A percentile compares a stretch with the other conserved stretches of the same genome.
Evolutionary conservation across 2,797 vertebrate genomes (phyloP).

Genomic region (Darevskia nairensis): DNA sequence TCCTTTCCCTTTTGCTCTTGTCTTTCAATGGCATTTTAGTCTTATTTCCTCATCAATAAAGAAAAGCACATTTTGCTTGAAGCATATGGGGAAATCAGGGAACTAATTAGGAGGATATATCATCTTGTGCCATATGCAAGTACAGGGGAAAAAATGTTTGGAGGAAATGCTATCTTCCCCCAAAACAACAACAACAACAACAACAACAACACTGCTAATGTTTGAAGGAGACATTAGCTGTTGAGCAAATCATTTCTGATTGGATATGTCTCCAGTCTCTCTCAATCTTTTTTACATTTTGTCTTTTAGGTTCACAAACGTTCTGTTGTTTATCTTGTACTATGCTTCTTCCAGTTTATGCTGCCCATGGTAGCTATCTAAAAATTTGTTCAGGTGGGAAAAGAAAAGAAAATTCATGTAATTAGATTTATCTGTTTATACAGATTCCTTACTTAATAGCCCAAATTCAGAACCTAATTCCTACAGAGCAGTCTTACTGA

Average conservation of each 20-base stretch:
- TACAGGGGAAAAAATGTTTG: background rate
- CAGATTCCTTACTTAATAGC: background rate
- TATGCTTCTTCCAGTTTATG: background rate
- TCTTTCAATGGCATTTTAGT: background rate
- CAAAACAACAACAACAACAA: background rate
- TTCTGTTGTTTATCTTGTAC: background rate
- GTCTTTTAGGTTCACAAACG: background rate
- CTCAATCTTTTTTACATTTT: background rate
- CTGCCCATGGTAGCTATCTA: background rate
- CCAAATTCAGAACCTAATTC: background rate
- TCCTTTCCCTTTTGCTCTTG: background rate
- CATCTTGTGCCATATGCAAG: background rate
- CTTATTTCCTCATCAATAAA: background rate
- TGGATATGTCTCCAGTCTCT: background rate
- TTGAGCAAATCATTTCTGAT: background rate
- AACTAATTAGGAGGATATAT: background rate
- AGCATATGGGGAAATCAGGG: background rate
- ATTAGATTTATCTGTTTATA: background rate
- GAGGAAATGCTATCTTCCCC: background rate
- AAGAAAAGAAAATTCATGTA: too few species aligned
- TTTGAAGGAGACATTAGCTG: background rate
- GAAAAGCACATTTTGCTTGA: background rate
- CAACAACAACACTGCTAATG: background rate
- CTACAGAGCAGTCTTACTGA: background rate
- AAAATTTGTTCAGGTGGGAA: background rate